A percentile compares a stretch with the other conserved stretches of the same genome.
Evolutionary conservation across 1,140 invertebrate species (phyloP).

Genomic region (Dendrolimus kikuchii): DNA sequence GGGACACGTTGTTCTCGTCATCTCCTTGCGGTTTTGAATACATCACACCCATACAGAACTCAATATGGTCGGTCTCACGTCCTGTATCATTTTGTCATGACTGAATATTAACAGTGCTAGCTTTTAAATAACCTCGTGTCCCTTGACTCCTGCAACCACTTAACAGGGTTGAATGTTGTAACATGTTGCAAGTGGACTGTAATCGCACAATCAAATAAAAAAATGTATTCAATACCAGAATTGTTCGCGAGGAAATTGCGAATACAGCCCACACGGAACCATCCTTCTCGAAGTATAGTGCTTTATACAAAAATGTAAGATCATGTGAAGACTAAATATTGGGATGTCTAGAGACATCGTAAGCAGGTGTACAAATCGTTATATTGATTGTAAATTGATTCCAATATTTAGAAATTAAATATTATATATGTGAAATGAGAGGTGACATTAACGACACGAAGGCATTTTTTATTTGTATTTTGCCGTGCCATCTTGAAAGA

Average conservation of each 20-base stretch:
- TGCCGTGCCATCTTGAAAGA: slow-evolving; percentile 66
- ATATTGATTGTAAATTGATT: slow-evolving; percentile 58
- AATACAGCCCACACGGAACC: slow-evolving; percentile 28
- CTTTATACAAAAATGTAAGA: slow-evolving; percentile 41
- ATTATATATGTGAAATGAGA: slow-evolving; percentile 21
- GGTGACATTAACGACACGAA: slow-evolving; percentile 39
- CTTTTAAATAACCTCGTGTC: slow-evolving; percentile 57
- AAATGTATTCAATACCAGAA: slow-evolving; percentile 10
- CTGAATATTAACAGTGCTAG: slow-evolving; percentile 42
- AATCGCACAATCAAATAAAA: slow-evolving; percentile 23
- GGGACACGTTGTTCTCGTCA: slow-evolving; percentile 56
- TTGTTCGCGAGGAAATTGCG: slow-evolving; percentile 8
- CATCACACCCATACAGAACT: slow-evolving; percentile 23
- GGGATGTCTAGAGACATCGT: slow-evolving; percentile 53
- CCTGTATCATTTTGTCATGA: slow-evolving; percentile 34
- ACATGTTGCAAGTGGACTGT: slow-evolving; percentile 48
- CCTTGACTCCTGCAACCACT: slow-evolving; percentile 62
- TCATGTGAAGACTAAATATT: slow-evolving; percentile 51
- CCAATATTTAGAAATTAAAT: slow-evolving; percentile 62
- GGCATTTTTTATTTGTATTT: slow-evolving; percentile 63
- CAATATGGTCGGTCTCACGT: slow-evolving; percentile 36
- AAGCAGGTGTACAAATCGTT: slow-evolving; percentile 66
- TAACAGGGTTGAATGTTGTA: slow-evolving; percentile 54
- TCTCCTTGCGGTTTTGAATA: slow-evolving; percentile 23
- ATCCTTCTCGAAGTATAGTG: slow-evolving; percentile 33